Evolutionary conservation across 2,113 vertebrate species (phyloP).

Genomic region (Cichladusa arquata): DNA sequence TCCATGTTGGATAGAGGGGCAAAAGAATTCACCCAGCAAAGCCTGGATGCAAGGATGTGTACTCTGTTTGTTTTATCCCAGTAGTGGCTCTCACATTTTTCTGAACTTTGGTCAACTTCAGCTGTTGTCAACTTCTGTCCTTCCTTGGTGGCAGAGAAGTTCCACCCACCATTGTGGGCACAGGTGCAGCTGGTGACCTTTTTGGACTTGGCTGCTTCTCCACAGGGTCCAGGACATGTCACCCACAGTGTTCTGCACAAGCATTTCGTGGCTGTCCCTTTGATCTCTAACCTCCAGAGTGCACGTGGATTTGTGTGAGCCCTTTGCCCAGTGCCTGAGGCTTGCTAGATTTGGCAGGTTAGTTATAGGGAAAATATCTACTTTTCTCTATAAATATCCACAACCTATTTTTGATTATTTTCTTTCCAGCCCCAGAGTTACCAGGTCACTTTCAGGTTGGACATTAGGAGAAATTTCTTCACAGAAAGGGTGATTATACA

Average conservation of each 20-base stretch:
- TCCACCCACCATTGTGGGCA: too few relatives aligned
- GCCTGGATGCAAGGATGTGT: not conserved
- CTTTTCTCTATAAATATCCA: not conserved
- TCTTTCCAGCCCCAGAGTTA: not conserved
- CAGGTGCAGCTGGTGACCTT: not conserved
- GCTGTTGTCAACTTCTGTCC: not conserved
- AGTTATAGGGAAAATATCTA: too few relatives aligned
- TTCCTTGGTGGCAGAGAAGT: not conserved
- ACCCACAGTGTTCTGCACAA: not conserved
- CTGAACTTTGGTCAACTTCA: not conserved
- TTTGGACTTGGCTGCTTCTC: not conserved
- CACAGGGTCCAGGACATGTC: not conserved
- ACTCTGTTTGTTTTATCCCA: not conserved
- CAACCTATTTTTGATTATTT: not conserved
- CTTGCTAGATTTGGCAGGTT: not conserved
- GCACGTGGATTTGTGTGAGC: rapidly evolving
- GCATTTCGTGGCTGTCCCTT: rapidly evolving
- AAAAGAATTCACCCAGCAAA: not conserved
- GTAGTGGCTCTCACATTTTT: not conserved
- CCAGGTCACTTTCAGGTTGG: not conserved
- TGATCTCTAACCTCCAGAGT: not conserved
- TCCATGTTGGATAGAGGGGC: not conserved
- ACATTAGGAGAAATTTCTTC: not conserved
- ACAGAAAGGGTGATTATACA: not conserved
- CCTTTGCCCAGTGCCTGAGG: not conserved